These are phyloP conservation scores for Drosophila nasuta DNA, from an alignment of 1,140 invertebrate genomes.

Conservation along the genomic window DNA sequence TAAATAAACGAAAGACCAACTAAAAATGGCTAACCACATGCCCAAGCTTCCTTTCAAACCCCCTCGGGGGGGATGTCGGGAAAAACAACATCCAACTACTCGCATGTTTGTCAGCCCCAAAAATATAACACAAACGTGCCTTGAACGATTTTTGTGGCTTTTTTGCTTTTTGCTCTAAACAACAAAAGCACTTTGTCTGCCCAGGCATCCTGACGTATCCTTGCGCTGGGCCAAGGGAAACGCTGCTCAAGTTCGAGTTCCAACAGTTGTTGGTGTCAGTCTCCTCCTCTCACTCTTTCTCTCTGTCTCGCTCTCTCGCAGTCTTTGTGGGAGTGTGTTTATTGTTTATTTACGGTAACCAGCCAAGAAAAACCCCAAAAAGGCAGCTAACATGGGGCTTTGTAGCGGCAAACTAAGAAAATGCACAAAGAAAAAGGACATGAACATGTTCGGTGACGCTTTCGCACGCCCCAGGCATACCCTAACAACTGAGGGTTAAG, in stretches of 20 bases:
- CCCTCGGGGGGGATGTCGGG: not conserved
- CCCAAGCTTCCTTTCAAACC: not conserved
- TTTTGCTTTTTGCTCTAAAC: slow-evolving; percentile 81
- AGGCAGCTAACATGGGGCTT: slow-evolving; percentile 79
- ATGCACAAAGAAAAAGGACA: slow-evolving; percentile 60
- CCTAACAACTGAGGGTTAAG: not conserved
- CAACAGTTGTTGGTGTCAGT: slow-evolving; percentile 28
- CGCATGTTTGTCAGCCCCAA: slow-evolving; percentile 17
- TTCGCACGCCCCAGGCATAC: slow-evolving; percentile 2
- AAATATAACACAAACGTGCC: slow-evolving; percentile 75
- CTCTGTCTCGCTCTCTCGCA: not conserved
- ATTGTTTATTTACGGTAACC: slow-evolving; percentile 81
- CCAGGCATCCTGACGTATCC: slow-evolving; percentile 19
- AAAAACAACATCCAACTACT: slow-evolving; percentile 38
- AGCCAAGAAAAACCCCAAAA: slow-evolving; percentile 83
- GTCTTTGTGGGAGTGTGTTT: slow-evolving; percentile 57
- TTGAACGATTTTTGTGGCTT: slow-evolving; percentile 82
- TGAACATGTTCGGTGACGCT: slow-evolving; percentile 35
- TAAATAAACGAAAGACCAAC: slow-evolving; percentile 52
- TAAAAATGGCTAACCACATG: slow-evolving; percentile 71
- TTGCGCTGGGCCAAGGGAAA: slow-evolving; percentile 28
- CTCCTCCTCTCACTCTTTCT: not conserved
- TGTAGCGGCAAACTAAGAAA: slow-evolving; percentile 79
- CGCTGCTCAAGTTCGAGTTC: slow-evolving; percentile 39
- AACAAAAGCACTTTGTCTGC: slow-evolving; percentile 78